Conservation (phyloP, 2,888 invertebrate species). For the Yponomeuta plumbellus region DNA sequence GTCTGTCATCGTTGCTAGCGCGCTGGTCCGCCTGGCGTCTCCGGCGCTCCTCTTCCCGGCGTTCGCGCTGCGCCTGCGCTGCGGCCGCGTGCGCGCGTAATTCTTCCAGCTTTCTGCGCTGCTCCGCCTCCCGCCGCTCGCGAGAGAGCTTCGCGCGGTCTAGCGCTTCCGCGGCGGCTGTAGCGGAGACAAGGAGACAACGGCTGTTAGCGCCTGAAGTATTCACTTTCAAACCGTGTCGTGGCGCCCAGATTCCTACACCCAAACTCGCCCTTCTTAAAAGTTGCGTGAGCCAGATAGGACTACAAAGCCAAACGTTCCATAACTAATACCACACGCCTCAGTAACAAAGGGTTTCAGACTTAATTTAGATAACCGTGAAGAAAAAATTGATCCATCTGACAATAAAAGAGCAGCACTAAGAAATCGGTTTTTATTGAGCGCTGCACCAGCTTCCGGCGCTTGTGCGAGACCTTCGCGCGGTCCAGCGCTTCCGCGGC, state of each 20-base stretch:
- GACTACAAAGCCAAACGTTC: too few relatives aligned
- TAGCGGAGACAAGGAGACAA: not conserved
- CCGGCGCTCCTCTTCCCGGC: slow-evolving; percentile 90
- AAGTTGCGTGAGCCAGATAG: too few relatives aligned
- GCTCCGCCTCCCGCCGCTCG: slow-evolving; percentile 92
- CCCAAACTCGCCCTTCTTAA: too few relatives aligned
- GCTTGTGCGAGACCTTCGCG: slow-evolving; percentile 85
- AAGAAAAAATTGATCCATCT: too few relatives aligned
- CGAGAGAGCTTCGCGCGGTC: slow-evolving; percentile 85
- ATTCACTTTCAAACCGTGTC: not conserved
- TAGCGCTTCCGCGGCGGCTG: slow-evolving; percentile 50
- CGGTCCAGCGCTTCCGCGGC: slow-evolving; percentile 73
- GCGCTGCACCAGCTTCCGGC: slow-evolving; percentile 91
- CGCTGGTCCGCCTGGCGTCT: slow-evolving; percentile 89
- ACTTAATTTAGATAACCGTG: too few relatives aligned
- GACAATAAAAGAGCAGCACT: too few relatives aligned
- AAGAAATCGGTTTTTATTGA: too few relatives aligned
- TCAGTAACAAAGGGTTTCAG: too few relatives aligned
- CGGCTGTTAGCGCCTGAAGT: not conserved
- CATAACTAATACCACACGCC: too few relatives aligned
- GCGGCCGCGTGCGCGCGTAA: slow-evolving; percentile 91
- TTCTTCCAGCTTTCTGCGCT: slow-evolving; percentile 92
- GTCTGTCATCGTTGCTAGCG: slow-evolving; percentile 83
- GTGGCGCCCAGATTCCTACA: not conserved
- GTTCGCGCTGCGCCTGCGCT: slow-evolving; percentile 92